Base-by-base conservation (phyloP, 2,888 invertebrate genomes). In the Syrista parreyssii region DNA sequence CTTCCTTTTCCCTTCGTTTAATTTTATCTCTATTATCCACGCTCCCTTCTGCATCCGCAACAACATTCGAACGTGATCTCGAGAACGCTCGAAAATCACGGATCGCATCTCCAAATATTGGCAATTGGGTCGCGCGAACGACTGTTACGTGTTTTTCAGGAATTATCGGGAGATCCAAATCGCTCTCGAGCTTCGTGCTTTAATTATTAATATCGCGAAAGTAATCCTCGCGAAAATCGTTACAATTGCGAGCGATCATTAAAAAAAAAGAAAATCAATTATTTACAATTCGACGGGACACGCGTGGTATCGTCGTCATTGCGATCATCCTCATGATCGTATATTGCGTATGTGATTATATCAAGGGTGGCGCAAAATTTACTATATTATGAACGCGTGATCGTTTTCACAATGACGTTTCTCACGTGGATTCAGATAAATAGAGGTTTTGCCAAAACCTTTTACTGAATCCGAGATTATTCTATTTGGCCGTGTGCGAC, bases 251-350 rank as follows among this genome's bases (percentile, higher is more conserved):
- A 75, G 68, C 76, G 75, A 68, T n/a, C 4, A 30, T 32, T 71
- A 30, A 32, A 71, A 71, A 71, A 89, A 86, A 89, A 89, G 89
- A 91, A 89, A 90, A 90, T 86, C 84, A 89, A 86, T 89, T 91
- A 91, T 90, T 84, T 91, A 91, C 90, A 90, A 88, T 85, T 89
- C 86, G 90, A 90, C 84, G 80, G 88, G 90, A 90, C 88, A 89
- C 88, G 88, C 88, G 89, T 88, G 55, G 55, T 55, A 55, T 55
- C 55, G 55, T 55, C 55, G 55, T 55, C 55, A 55, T 55, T 55
- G 55, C 55, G 55, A 55, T 55, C 55, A 55, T 55, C 55, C 55
- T 55, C 55, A 23, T 55, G 55, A 23, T 55, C 55, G 23, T 55
- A 55, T 55, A 55, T 55, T 15, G 23, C 55, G 23, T 55, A 55